Evolutionary conservation across 2,888 invertebrate genomes (phyloP).

Genomic region (Stegana nigrithorax): DNA sequence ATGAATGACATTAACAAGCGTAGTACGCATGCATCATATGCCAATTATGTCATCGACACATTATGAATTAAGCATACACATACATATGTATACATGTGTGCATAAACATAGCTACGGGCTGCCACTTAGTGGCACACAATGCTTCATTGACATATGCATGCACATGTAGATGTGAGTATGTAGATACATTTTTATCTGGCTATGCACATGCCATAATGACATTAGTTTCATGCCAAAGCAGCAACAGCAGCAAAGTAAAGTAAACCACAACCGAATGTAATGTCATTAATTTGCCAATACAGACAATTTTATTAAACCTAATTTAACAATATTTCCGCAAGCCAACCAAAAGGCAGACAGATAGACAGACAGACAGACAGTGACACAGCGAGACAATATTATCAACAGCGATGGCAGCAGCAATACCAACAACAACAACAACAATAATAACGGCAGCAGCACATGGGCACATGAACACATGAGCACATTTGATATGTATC

Average conservation of each 20-base stretch:
- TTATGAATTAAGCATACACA: conserved; percentile 1
- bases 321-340: conserved; percentile 10
- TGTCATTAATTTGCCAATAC: conserved; percentile 8
- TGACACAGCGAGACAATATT: neutral
- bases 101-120: neutral
- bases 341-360: neutral
- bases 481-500: neutral
- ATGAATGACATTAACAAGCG: neutral
- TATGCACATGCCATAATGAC: neutral
- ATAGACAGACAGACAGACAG: neutral
- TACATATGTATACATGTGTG: neutral
- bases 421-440: neutral
- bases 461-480: neutral
- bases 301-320: conserved; percentile 4
- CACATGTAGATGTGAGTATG: neutral
- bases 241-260: neutral
- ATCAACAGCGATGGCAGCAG: no score
- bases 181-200: neutral
- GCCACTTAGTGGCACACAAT: no score
- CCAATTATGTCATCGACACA: conserved; percentile 5
- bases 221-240: neutral
- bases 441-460: neutral
- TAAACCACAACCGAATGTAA: neutral
- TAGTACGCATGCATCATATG: no score
- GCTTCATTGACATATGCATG: neutral